Percentiles rank a stretch among this genome's conserved stretches.
Evolutionary conservation across 2,113 vertebrate genomes (phyloP).

Genomic region (Lipophrys pholis): DNA sequence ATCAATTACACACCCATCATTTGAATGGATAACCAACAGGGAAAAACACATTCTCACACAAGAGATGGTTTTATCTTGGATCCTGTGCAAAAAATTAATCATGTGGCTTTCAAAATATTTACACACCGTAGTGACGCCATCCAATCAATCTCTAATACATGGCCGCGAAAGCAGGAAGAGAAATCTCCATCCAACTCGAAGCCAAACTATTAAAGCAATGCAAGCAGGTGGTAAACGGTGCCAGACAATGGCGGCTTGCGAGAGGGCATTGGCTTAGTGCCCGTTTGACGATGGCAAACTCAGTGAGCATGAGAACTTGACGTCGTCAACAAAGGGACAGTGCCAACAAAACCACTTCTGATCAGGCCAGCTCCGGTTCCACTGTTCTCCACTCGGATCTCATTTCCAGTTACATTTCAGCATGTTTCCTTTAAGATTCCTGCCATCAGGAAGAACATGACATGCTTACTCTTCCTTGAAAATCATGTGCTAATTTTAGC

Average conservation of each 20-base stretch:
- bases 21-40: neutral
- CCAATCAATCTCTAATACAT: neutral
- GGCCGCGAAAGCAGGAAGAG: neutral
- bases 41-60: neutral
- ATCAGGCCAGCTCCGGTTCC: conserved; percentile 52
- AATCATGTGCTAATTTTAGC: conserved; percentile 28
- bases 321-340: conserved; percentile 56
- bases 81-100: neutral
- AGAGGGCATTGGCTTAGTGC: conserved; percentile 29
- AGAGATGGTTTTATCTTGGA: neutral
- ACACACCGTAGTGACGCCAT: neutral
- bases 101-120: too few relatives aligned
- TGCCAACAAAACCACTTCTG: conserved; percentile 64
- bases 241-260: conserved; percentile 15
- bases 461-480: conserved; percentile 3
- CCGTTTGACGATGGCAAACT: neutral
- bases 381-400: conserved; percentile 8
- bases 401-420: conserved; percentile 5
- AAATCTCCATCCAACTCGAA: neutral
- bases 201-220: neutral
- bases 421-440: conserved; percentile 10
- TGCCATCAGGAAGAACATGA: conserved; percentile 37
- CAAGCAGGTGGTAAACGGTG: conserved; percentile 17
- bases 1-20: neutral
- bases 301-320: conserved; percentile 55